Conservation (phyloP, 2,888 invertebrate species). For the Apamea crenata region DNA sequence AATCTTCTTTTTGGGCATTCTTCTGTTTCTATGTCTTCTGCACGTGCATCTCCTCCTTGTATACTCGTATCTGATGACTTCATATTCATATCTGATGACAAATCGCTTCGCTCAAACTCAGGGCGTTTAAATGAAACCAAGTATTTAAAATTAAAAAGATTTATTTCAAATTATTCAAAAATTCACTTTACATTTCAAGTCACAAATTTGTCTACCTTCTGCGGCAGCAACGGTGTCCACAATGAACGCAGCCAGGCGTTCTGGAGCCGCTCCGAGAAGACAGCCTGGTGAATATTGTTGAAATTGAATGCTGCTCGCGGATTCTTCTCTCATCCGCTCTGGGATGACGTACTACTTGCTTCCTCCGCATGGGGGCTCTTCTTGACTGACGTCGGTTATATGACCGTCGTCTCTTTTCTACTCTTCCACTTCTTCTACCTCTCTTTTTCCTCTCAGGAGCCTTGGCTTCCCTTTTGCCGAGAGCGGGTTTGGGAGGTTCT, state of each 20-base stretch:
- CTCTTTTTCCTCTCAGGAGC: constrained; percentile 63
- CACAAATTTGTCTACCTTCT: constrained; percentile 78
- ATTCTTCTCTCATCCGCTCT: constrained; percentile 57
- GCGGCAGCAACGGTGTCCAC: constrained; percentile 79
- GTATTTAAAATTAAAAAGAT: constrained; percentile 40
- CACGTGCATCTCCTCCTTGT: constrained; percentile 22
- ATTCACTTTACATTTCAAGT: constrained; percentile 60
- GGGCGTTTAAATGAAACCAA: constrained; percentile 63
- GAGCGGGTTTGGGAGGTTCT: constrained; percentile 57
- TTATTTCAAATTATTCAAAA: constrained; percentile 57
- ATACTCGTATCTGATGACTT: constrained; percentile 16
- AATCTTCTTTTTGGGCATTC: constrained; percentile 32
- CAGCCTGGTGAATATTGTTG: constrained; percentile 73
- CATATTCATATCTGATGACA: constrained; percentile 67
- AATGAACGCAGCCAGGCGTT: constrained; percentile 70
- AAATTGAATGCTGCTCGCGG: constrained; percentile 66
- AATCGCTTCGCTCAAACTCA: constrained; percentile 59
- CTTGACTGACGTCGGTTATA: constrained; percentile 58
- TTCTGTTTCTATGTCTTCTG: constrained; percentile 11
- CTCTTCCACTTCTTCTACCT: constrained; percentile 62
- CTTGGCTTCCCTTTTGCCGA: constrained; percentile 61
- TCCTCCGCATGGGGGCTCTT: constrained; percentile 64
- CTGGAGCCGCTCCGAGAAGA: constrained; percentile 67
- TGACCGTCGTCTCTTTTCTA: constrained; percentile 72
- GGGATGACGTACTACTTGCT: constrained; percentile 40